These are phyloP conservation scores for Cherax quadricarinatus DNA, from an alignment of 1,140 invertebrate genomes.

Conservation along the genomic window DNA sequence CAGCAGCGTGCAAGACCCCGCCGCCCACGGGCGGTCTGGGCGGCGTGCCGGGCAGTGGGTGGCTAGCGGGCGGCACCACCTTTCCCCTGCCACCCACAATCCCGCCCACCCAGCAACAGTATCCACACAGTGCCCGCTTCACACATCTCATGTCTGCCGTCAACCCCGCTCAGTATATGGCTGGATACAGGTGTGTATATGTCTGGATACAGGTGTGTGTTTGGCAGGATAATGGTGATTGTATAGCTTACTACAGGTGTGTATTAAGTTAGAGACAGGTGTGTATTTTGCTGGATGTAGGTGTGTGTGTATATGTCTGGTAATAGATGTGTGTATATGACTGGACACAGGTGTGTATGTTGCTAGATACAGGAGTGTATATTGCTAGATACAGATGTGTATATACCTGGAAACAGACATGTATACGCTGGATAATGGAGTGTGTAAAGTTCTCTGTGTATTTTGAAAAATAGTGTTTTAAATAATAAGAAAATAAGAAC, in stretches of 20 bases:
- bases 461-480: no score
- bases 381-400: no score
- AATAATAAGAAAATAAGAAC: no score
- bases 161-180: conserved; percentile 72
- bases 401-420: no score
- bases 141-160: conserved; percentile 72
- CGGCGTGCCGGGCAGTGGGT: conserved; percentile 66
- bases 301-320: not conserved
- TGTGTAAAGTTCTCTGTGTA: no score
- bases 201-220: not conserved
- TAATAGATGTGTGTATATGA: not conserved
- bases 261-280: not conserved
- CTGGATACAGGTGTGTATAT: conserved; percentile 65
- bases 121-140: conserved; percentile 64
- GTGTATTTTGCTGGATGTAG: not conserved
- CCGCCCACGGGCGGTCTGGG: conserved; percentile 80
- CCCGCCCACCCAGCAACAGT: conserved; percentile 69
- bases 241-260: not conserved
- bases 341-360: no score
- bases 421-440: no score
- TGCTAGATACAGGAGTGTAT: no score
- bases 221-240: no score
- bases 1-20: conserved; percentile 96
- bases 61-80: conserved; percentile 72
- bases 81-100: conserved; percentile 73